Base-by-base conservation (phyloP, 2,113 vertebrate species). In the Plotosus lineatus region DNA sequence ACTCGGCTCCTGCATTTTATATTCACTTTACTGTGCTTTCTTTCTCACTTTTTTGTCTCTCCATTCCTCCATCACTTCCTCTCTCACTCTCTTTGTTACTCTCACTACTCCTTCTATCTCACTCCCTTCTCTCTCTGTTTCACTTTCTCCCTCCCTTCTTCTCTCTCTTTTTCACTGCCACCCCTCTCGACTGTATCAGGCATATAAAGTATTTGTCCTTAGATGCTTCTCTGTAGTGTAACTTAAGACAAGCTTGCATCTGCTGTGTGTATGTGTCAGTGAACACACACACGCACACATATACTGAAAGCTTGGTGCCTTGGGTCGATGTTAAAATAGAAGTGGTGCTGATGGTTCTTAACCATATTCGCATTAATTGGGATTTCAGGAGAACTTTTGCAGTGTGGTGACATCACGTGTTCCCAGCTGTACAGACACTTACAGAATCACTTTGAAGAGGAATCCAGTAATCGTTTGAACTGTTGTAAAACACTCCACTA, bases 11-110 rank as follows among this genome's bases (percentile, higher is more conserved):
- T 19, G n/a, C 85, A 87, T 89, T 84, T 89, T 86, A 11, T 6
- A 68, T 9, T n/a, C 23, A 68, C 38, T 68, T 10, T 42, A 8
- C 23, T 33, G 1, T 4, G 8, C 14, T 21, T 33, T 21, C 86
- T 85, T 66, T 85, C 81, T 83, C 74, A 75, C 75, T 28, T 72
- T 80, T 82, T n/a, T n/a, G n/a, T 69, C 79, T 68, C 86, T 85
- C 83, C 77, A 84, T 82, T 58, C 48, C 79, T 77, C 78, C 71
- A 46, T 69, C 74, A 83, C 60, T 83, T 79, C 86, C 58, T 86
- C 83, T 85, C 28, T 23, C 77, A 48, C 82, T 71, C 33, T 38
- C 48, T 71, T 71, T 82, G 77, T 85, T 61, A 19, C 56, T 77
- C 21, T 11, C 6, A 11, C 50, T 1, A 7, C 40, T 48, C 33